Base-by-base conservation (phyloP, 2,888 invertebrate species). In the Pilophorus perplexus region DNA sequence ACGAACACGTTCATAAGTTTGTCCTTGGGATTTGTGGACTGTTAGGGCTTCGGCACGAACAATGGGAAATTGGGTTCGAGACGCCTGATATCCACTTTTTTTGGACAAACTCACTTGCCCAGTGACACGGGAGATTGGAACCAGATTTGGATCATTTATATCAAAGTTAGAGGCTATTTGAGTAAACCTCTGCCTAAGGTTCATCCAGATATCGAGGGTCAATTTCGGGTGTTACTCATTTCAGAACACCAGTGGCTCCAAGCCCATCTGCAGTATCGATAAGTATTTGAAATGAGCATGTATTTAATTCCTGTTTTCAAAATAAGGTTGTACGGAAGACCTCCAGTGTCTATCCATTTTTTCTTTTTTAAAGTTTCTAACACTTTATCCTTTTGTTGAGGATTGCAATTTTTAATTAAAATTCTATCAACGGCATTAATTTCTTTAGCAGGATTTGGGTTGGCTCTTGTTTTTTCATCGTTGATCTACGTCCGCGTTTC, bases 231-330 rank as follows among this genome's bases (percentile, higher is more conserved):
- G 33, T 33, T 33, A 33, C 12, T 8, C 33, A 33, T 12, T 8
- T 33, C 33, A 33, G 33, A 8, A 33, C 12, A 3, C 69, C 71
- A 65, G 62, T 68, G n/a, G 71, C 72, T 23, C 71, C 74, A 71
- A 73, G 55, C 6, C 73, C 73, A 62, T 73, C 72, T 8, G 25
- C 16, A 20, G 67, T 66, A 66, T 73, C 67, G 20, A 72, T n/a
- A n/a, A n/a, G n/a, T 68, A 52, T 73, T 73, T 1, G 60, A 54
- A 12, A 66, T 67, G 5, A 73, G 25, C 73, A 73, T 72, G 52
- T 73, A 72, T 50, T 72, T 68, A 40, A 73, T 71, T 22, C 67
- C 69, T 22, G 73, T 55, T 71, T 74, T 71, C n/a, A 74, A 66
- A 18, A 55, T 38, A 3, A 72, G 59, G 46, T 60, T 18, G 37